Evolutionary conservation across 2,113 vertebrate genomes (phyloP), one percentile per base, ranked within the genome.

Genomic region (Numenius arquata): DNA sequence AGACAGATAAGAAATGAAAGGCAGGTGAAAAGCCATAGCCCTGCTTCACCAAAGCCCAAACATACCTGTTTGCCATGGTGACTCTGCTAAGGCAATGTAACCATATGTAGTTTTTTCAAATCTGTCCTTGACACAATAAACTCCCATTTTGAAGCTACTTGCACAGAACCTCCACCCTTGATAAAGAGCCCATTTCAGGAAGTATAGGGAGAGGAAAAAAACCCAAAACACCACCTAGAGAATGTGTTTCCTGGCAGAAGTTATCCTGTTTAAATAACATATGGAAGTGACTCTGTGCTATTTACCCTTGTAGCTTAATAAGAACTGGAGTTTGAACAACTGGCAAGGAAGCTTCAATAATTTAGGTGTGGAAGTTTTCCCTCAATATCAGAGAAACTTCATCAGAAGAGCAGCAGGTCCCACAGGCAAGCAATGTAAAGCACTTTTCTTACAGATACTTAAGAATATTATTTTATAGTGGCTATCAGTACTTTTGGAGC

Each of bases 251-350:
- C 38, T 53, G 9, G 15, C 2, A n/a, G 78, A 61, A 82, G 16
- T 36, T 67, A 36, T 25, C 45, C 22, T 40, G 26, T 38, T 9
- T 32, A 63, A 55, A 47, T 20, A 79, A 10, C 5, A 26, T 2
- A 32, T 6, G 5, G 4, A 76, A 67, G 17, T 30, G 38, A n/a
- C 34, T 41, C 27, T 56, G 7, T 0, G 1, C 0, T 0, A 52
- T 84, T 92, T 72, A 38, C 8, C 9, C 27, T 40, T 6, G 5
- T 4, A 40, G 9, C 13, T 77, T 30, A 63, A 15, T 20, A 61
- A 79, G 34, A 73, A 19, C 3, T 41, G 8, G 14, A 4, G 6
- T 34, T 59, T 71, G 29, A 53, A 71, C 5, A 26, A 34, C 15
- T 8, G 9, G 2, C 20, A 58, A 56, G 6, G 40, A 73, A 61